phyloP scores from a whole-genome alignment of 2,113 vertebrate genomes.

The Caranx ignobilis region DNA sequence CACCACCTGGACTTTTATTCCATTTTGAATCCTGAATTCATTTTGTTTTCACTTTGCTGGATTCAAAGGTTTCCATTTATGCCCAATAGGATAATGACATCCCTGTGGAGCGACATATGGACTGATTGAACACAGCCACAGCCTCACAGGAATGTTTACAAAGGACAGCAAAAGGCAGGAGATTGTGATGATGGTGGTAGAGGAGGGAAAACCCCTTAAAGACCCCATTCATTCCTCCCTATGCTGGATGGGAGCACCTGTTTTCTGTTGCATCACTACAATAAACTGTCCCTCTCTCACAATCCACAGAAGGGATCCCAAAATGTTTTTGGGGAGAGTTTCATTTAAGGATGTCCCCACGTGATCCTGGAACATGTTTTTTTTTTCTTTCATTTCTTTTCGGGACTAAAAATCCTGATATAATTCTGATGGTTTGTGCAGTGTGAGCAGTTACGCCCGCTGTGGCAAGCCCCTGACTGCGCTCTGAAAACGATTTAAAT shows the following conservation, averaged over 20 bases:
- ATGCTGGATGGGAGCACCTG: not conserved
- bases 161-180: conserved; percentile 20
- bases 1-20: not conserved
- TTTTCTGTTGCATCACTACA: not conserved
- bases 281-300: not conserved
- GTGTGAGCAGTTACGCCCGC: not conserved
- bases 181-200: not conserved
- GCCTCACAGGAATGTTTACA: conserved; percentile 1
- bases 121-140: not conserved
- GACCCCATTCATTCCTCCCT: conserved; percentile 7
- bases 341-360: not conserved
- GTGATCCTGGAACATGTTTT: not conserved
- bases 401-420: not conserved
- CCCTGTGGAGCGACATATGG: conserved; percentile 15
- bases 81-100: conserved; percentile 2
- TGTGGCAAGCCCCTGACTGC: not conserved
- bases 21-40: not conserved
- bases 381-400: too few species aligned
- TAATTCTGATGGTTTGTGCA: not conserved
- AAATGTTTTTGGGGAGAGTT: not conserved
- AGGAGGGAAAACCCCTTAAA: conserved; percentile 27
- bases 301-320: not conserved
- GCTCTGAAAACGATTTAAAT: not conserved
- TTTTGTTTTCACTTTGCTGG: not conserved
- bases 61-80: not conserved